Evolutionary conservation across 2,797 vertebrate species (phyloP), one percentile per base, ranked within the genome.

Genomic region (Aselliscus stoliczkanus): DNA sequence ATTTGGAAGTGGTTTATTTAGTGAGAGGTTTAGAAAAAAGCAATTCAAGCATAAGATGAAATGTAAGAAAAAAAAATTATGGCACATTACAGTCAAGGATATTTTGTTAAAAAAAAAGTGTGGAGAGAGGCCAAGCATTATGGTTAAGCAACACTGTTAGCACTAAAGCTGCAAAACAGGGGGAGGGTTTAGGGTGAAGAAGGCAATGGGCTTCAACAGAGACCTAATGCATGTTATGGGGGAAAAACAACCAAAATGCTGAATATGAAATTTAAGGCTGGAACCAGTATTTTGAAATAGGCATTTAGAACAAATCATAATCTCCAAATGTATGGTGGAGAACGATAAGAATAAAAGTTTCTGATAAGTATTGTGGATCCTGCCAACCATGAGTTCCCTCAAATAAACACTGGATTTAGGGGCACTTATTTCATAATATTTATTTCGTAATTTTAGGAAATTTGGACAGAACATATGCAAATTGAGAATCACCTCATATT

Each of bases 1-100:
- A 79, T 54, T 60, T 39, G 69, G 58, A 94, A 88, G 92, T 29
- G 27, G 52, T 64, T 92, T 83, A 90, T 86, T 70, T 84, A 79
- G 25, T 79, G 67, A 80, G 39, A 75, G 3, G 18, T 54, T 75
- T 42, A 18, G 34, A 23, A 34, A 25, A n/a, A 25, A 0, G 11
- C 21, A 34, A 8, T 18, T 75, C 47, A 90, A 93, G 81, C 25
- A 29, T 37, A 79, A 90, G 34, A 86, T 60, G 50, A 54, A 92
- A 60, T 44, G 27, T 73, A 83, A 91, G 75, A 54, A 94, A 62
- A 82, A 89, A 88, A 91, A 42, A 39, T 31, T n/a, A 85, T 34
- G 84, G 64, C 73, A 88, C 54, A 60, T 73, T 86, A 20, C 47
- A 82, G n/a, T 94, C 85, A 94, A 94, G 93, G 79, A 82, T 37